Conservation (phyloP, 2,888 invertebrate species). For the Leucoptera coffeella region DNA sequence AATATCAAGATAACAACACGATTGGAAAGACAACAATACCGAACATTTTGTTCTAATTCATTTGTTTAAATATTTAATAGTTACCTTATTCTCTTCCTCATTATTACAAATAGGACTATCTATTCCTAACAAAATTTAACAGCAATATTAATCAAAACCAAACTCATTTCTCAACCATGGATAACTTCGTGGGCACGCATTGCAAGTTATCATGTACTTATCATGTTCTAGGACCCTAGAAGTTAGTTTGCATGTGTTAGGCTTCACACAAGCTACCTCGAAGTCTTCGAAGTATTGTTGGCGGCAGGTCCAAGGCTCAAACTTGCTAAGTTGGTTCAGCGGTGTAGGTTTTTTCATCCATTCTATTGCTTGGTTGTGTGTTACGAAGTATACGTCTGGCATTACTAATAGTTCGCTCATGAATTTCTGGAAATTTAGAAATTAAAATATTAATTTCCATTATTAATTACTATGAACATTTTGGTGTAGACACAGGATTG, state of each 20-base stretch:
- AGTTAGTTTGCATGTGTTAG: slow-evolving; percentile 69
- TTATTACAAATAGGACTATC: too few species aligned
- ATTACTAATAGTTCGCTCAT: slow-evolving; percentile 64
- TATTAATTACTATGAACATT: too few species aligned
- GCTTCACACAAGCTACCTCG: slow-evolving; percentile 66
- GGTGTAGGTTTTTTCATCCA: slow-evolving; percentile 76
- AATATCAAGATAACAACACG: too few species aligned
- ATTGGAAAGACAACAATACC: too few species aligned
- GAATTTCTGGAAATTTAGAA: slow-evolving; percentile 71
- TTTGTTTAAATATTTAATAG: too few species aligned
- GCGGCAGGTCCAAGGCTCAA: slow-evolving; percentile 68
- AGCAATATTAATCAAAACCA: slow-evolving; percentile 65
- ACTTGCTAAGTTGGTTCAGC: slow-evolving; percentile 56
- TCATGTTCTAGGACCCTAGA: slow-evolving; percentile 69
- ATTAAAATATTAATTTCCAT: too few species aligned
- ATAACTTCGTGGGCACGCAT: slow-evolving; percentile 75
- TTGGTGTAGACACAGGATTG: too few species aligned
- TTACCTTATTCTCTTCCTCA: too few species aligned
- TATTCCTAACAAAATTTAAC: too few species aligned
- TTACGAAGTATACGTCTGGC: slow-evolving; percentile 77
- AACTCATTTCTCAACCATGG: slow-evolving; percentile 87
- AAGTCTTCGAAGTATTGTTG: slow-evolving; percentile 55
- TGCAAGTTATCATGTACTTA: slow-evolving; percentile 72
- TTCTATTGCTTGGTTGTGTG: slow-evolving; percentile 70
- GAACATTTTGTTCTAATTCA: too few species aligned